Conservation (phyloP, 2,113 vertebrate species). For the Callocephalon fimbriatum region DNA sequence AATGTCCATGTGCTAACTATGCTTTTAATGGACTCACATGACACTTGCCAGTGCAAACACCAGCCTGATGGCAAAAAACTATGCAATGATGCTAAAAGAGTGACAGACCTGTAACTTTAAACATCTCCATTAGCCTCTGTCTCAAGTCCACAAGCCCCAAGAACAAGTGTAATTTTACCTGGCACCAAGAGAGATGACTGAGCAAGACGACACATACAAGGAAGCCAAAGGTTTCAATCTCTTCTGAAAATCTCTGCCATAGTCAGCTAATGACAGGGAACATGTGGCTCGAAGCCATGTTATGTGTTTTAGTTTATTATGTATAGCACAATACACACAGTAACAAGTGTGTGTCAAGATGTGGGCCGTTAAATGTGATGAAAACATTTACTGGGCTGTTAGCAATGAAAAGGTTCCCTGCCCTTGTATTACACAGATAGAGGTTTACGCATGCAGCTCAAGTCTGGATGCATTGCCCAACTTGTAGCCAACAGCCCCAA, state of each 20-base stretch:
- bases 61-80: background rate
- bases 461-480: background rate
- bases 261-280: background rate
- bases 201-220: background rate
- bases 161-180: background rate
- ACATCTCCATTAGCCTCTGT: background rate
- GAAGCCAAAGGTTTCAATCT: background rate
- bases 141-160: background rate
- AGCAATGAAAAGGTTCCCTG: conserved; percentile 46
- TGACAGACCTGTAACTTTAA: background rate
- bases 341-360: conserved; percentile 22
- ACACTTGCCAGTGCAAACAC: accelerated
- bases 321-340: conserved; percentile 18
- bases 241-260: background rate
- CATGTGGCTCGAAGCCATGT: conserved; percentile 12
- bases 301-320: conserved; percentile 49
- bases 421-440: background rate
- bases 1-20: background rate
- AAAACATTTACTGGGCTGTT: conserved; percentile 50
- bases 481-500: conserved; percentile 16
- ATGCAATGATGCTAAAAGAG: background rate
- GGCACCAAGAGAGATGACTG: background rate
- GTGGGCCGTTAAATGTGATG: conserved; percentile 30
- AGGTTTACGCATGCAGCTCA: background rate
- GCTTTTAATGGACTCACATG: accelerated